phyloP scores from a whole-genome alignment of 1,140 invertebrate species.

The Colletes gigas region DNA sequence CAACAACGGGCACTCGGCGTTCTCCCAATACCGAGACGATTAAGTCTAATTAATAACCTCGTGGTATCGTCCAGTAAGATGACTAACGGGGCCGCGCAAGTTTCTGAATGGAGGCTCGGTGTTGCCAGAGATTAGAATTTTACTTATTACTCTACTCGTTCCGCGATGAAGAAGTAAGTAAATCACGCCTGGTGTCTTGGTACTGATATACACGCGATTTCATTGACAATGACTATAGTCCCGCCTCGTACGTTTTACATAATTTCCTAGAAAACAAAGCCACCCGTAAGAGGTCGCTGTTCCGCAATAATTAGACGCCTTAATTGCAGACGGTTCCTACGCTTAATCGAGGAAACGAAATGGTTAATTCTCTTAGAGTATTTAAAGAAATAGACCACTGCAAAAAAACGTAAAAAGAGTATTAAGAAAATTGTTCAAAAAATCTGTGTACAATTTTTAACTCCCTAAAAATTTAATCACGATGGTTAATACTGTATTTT shows the following conservation, averaged over 20 bases:
- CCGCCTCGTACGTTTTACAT: not conserved
- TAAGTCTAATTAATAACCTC: constrained; percentile 24
- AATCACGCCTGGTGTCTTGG: not conserved
- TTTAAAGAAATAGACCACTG: too few species aligned
- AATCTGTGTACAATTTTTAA: too few species aligned
- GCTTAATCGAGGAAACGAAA: constrained; percentile 1
- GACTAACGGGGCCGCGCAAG: constrained; percentile 4
- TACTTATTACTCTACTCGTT: not conserved
- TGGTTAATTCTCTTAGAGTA: too few species aligned
- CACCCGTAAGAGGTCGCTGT: not conserved
- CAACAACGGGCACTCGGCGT: not conserved
- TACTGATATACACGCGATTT: constrained; percentile 1
- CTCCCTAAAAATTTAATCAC: too few species aligned
- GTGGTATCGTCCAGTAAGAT: not conserved
- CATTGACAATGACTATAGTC: not conserved
- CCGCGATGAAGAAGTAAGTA: not conserved
- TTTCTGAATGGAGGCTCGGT: constrained; percentile 8
- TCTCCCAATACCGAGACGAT: constrained; percentile 14
- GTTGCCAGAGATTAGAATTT: constrained; percentile 4
- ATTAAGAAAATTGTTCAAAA: too few species aligned
- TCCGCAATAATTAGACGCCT: not conserved
- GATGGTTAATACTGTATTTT: too few species aligned
- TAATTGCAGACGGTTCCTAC: not conserved
- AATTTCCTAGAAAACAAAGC: not conserved
- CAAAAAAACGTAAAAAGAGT: too few species aligned